A percentile compares a stretch with the other conserved stretches of the same genome.
phyloP scores from a whole-genome alignment of 2,797 vertebrate genomes.

The Nyctibius grandis region DNA sequence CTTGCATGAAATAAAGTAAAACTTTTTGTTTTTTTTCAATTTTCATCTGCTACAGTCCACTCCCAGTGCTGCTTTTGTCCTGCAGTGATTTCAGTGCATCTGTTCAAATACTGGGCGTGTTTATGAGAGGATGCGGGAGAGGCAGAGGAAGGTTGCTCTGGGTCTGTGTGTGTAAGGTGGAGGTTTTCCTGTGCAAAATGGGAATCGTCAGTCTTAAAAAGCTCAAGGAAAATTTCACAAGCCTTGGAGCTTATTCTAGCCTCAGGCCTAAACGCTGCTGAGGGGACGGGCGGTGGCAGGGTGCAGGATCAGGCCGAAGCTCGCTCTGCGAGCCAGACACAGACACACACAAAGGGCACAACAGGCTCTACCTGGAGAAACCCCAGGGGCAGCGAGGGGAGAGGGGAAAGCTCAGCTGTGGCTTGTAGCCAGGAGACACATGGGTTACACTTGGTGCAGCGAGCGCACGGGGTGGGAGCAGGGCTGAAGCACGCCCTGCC shows the following conservation, averaged over 20 bases:
- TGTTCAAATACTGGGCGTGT: fast-evolving
- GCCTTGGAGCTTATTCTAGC: not conserved
- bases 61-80: not conserved
- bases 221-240: not conserved
- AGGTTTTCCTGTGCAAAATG: not conserved
- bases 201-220: fast-evolving
- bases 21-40: fast-evolving
- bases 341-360: not conserved
- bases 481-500: not conserved
- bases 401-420: not conserved
- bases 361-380: not conserved
- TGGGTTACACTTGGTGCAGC: fast-evolving
- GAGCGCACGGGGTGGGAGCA: fast-evolving
- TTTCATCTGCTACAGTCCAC: fast-evolving
- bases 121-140: not conserved
- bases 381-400: not conserved
- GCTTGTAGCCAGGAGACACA: not conserved
- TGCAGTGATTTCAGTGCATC: too few species aligned
- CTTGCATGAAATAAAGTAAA: not conserved
- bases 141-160: not conserved
- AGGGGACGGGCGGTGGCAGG: not conserved
- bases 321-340: fast-evolving
- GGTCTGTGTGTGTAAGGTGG: fast-evolving
- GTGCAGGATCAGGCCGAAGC: not conserved
- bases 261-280: fast-evolving